A percentile compares a stretch with the other conserved stretches of the same genome.
phyloP scores from a whole-genome alignment of 2,797 vertebrate species.

The Oreochromis grahami region DNA sequence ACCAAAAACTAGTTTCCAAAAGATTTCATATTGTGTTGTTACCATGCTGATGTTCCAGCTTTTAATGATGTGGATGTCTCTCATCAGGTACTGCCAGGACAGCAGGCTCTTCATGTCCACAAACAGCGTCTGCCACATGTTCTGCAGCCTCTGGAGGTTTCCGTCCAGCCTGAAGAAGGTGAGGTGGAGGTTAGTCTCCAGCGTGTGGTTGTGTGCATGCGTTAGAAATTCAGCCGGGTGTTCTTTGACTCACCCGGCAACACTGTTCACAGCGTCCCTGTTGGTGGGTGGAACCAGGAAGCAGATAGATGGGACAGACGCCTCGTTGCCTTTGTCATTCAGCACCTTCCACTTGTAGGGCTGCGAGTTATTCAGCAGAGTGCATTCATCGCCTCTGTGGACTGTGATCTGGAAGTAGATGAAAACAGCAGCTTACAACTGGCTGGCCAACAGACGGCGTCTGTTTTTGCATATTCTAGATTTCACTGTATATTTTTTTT shows the following conservation, averaged over 20 bases:
- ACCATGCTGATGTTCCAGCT: conserved; percentile 89
- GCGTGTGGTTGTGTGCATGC: background rate
- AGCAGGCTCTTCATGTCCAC: conserved; percentile 87
- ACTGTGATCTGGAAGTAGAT: conserved; percentile 80
- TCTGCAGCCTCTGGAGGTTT: conserved; percentile 79
- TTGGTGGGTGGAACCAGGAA: conserved; percentile 90
- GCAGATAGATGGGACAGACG: conserved; percentile 86
- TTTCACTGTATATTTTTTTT: background rate
- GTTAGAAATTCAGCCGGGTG: fast-evolving
- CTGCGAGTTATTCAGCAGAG: conserved; percentile 83
- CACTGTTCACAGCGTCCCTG: conserved; percentile 83
- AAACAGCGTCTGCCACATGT: conserved; percentile 83
- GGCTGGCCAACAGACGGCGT: background rate
- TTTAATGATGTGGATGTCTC: conserved; percentile 87
- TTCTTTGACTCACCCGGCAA: conserved; percentile 74
- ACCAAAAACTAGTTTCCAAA: background rate
- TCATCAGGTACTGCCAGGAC: conserved; percentile 88
- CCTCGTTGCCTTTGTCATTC: conserved; percentile 76
- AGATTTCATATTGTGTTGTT: background rate
- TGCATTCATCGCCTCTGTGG: conserved; percentile 84
- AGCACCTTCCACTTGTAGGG: conserved; percentile 86
- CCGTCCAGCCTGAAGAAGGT: conserved; percentile 78
- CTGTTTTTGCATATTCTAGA: background rate
- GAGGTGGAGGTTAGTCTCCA: background rate
- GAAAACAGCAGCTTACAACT: background rate